Evolutionary conservation across 2,113 vertebrate genomes (phyloP), one percentile per base, ranked within the genome.

Genomic region (Daphoenositta chrysoptera): DNA sequence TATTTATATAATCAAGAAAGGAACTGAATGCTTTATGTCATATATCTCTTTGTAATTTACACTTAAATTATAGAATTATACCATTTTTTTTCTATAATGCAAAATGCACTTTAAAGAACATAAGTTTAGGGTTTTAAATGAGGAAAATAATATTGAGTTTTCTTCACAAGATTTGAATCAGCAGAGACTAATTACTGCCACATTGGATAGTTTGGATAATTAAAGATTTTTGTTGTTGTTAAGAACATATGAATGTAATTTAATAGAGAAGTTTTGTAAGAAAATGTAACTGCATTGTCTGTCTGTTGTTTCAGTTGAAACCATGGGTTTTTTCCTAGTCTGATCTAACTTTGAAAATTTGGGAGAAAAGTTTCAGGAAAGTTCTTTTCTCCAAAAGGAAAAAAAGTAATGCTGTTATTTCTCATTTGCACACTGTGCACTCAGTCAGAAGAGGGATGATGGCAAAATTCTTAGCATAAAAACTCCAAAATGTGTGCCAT

Each of bases 211-310:
- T 81, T 92, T 88, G 79, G 82, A 70, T 92, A 91, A 90, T 96
- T 96, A 95, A 83, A 90, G 65, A 72, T 87, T 96, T 91, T 95
- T 95, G 78, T 93, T 96, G 58, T 89, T 96, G n/a, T 95, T 81
- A 93, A 73, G 51, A 85, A 89, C 96, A 97, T 90, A 81, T 56
- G 94, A 96, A 93, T 93, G 60, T 42, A 94, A 96, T 96, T 96
- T 94, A 96, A 93, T 53, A 71, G 76, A 73, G 40, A 88, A 71
- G 68, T 96, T 95, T 96, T 96, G 88, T 89, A 90, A 95, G 88
- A 95, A 97, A 93, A 82, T 92, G 54, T 83, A 86, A 83, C 69
- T 92, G 56, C 85, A 78, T 93, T 96, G 83, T 96, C 86, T 90
- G 39, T 91, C 61, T 78, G 91, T 87, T 82, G 48, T 89, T 97